phyloP scores from a whole-genome alignment of 2,113 vertebrate genomes.

The Protobothrops flavoviridis region DNA sequence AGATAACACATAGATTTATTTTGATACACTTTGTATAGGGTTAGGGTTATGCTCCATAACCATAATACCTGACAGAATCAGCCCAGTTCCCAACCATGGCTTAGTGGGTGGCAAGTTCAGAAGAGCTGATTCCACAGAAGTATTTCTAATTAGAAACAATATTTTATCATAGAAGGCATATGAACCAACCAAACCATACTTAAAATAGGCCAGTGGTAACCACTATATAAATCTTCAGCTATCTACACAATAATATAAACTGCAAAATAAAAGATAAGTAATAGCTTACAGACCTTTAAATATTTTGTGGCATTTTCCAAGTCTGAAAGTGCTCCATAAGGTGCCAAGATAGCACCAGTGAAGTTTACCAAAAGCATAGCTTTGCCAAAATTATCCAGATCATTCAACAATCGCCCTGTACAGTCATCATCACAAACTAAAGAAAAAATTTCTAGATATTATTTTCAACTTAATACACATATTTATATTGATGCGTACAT shows the following conservation, averaged over 20 bases:
- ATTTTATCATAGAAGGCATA: neutral
- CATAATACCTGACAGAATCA: no score
- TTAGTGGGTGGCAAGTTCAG: neutral
- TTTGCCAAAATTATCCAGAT: slow-evolving; percentile 68
- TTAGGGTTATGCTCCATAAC: neutral
- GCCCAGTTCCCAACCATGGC: neutral
- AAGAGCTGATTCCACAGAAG: neutral
- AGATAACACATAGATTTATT: neutral
- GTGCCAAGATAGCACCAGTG: slow-evolving; percentile 63
- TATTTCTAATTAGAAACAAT: neutral
- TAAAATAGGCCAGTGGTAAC: neutral
- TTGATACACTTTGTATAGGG: neutral
- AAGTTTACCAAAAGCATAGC: slow-evolving; percentile 77
- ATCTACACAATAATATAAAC: neutral
- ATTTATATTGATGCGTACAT: neutral
- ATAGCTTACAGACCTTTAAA: slow-evolving; percentile 71
- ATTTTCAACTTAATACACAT: neutral
- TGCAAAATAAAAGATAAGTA: neutral
- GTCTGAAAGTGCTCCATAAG: slow-evolving; percentile 71
- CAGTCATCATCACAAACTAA: slow-evolving; percentile 88
- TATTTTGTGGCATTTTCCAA: slow-evolving; percentile 78
- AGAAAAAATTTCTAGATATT: neutral
- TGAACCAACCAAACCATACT: neutral
- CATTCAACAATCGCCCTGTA: slow-evolving; percentile 76
- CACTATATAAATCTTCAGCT: neutral